These are phyloP conservation scores for Limnothrissa miodon DNA, from an alignment of 2,113 vertebrate genomes.

Conservation along the genomic window DNA sequence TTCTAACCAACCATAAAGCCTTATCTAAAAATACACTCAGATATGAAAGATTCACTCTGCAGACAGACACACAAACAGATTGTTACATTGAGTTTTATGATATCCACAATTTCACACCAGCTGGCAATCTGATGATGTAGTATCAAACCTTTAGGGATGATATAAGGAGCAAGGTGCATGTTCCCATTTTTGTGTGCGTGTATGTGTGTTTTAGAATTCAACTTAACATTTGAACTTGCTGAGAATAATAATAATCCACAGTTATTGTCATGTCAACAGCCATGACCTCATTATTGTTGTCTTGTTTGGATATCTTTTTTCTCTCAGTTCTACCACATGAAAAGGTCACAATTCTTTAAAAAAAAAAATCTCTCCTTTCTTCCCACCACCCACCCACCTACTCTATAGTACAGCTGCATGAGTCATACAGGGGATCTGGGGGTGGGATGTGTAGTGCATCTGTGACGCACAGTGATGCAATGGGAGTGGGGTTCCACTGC, in stretches of 20 bases:
- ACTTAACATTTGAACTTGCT: background rate
- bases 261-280: background rate
- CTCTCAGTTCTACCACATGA: background rate
- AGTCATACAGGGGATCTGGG: background rate
- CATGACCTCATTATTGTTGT: background rate
- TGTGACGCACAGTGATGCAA: background rate
- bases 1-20: background rate
- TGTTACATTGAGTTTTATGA: background rate
- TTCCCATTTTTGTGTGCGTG: background rate
- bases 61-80: background rate
- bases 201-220: background rate
- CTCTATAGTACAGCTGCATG: background rate
- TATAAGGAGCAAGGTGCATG: background rate
- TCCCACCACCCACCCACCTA: background rate
- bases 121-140: background rate
- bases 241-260: background rate
- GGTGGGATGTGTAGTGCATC: background rate
- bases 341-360: background rate
- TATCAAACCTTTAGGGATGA: background rate
- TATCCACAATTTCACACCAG: background rate
- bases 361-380: background rate
- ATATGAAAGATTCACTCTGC: no score
- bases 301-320: background rate
- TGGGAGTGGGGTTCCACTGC: background rate
- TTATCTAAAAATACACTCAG: no score